A percentile compares a stretch with the other conserved stretches of the same genome.
Evolutionary conservation across 1,140 invertebrate genomes (phyloP).

Genomic region (Drosophila novamexicana): DNA sequence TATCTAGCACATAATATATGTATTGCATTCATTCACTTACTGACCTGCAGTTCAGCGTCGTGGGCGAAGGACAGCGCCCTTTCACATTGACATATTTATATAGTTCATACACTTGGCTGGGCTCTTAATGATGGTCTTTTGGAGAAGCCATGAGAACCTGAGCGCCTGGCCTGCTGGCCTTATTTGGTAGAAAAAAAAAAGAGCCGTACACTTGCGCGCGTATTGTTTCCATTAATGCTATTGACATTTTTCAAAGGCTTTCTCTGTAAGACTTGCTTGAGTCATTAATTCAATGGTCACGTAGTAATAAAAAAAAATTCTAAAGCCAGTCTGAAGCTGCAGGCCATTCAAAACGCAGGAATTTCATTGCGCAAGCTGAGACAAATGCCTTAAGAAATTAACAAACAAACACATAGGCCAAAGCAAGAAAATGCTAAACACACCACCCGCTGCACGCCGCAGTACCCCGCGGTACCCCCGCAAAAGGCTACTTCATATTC

Average conservation of each 20-base stretch:
- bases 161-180: slow-evolving; percentile 7
- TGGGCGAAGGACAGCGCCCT: slow-evolving; percentile 15
- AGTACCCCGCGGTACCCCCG: no score
- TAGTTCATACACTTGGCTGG: neutral
- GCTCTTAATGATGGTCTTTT: neutral
- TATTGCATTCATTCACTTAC: slow-evolving; percentile 49
- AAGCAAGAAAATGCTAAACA: slow-evolving; percentile 37
- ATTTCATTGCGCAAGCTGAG: slow-evolving; percentile 63
- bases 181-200: slow-evolving; percentile 20
- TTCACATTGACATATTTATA: slow-evolving; percentile 57
- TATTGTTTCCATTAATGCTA: slow-evolving; percentile 43
- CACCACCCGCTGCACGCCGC: neutral
- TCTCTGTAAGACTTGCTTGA: slow-evolving; percentile 12
- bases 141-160: slow-evolving; percentile 41
- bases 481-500: slow-evolving; percentile 51
- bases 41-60: slow-evolving; percentile 42
- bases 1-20: slow-evolving; percentile 25
- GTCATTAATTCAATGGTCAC: slow-evolving; percentile 67
- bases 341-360: slow-evolving; percentile 53
- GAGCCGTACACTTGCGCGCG: slow-evolving; percentile 32
- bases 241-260: slow-evolving; percentile 39
- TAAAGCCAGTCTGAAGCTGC: slow-evolving; percentile 53
- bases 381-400: slow-evolving; percentile 23
- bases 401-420: slow-evolving; percentile 15
- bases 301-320: slow-evolving; percentile 60